Evolutionary conservation across 1,140 invertebrate genomes (phyloP).

Genomic region (Trichonephila clavipes): DNA sequence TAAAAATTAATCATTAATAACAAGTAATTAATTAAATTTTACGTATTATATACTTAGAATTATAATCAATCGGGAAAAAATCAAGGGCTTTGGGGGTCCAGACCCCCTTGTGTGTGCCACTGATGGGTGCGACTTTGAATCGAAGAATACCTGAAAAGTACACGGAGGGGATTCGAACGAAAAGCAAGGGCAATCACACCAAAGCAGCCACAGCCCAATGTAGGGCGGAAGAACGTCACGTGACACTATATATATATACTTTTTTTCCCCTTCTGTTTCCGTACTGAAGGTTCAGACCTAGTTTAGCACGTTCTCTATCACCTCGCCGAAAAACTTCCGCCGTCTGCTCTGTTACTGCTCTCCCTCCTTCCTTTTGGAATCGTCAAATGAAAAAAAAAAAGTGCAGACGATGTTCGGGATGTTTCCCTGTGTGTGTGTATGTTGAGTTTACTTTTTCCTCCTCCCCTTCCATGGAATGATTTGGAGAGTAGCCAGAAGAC

Average conservation of each 20-base stretch:
- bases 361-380: slow-evolving; percentile 28
- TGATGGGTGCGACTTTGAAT: background rate
- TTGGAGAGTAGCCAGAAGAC: slow-evolving; percentile 7
- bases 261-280: background rate
- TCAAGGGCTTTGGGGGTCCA: no score
- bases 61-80: no score
- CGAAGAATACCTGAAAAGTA: background rate
- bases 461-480: background rate
- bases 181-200: slow-evolving; percentile 27
- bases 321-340: slow-evolving; percentile 51
- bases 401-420: background rate
- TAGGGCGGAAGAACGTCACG: slow-evolving; percentile 46
- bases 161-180: background rate
- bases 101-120: no score
- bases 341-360: slow-evolving; percentile 27
- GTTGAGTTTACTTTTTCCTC: slow-evolving; percentile 2
- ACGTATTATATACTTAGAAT: no score
- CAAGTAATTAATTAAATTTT: no score
- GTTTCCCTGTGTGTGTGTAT: no score
- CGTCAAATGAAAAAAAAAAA: background rate
- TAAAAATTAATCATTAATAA: no score
- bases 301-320: slow-evolving; percentile 50
- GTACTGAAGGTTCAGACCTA: slow-evolving; percentile 35
- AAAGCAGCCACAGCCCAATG: background rate
- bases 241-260: background rate